These are phyloP conservation scores for Anticlea derivata DNA, from an alignment of 2,888 invertebrate species.

Conservation along the genomic window DNA sequence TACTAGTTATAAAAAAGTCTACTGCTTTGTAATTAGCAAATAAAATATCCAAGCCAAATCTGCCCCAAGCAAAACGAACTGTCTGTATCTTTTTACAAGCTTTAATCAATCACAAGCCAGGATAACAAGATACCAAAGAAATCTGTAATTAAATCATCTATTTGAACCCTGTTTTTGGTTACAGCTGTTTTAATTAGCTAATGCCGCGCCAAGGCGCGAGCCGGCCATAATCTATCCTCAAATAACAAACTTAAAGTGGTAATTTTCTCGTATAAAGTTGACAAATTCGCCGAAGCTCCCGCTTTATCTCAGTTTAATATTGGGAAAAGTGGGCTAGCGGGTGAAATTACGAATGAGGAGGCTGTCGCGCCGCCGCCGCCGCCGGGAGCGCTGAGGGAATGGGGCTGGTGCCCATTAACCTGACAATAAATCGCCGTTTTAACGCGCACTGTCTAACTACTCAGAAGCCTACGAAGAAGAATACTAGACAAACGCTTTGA, in stretches of 20 bases:
- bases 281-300: constrained; percentile 13
- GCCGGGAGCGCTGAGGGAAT: neutral
- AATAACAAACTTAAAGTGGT: constrained; percentile 25
- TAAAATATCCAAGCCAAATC: no score
- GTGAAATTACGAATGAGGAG: constrained; percentile 13
- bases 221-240: constrained; percentile 7
- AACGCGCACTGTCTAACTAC: constrained; percentile 12
- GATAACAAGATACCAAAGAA: no score
- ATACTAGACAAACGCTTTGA: constrained; percentile 19
- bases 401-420: constrained; percentile 16
- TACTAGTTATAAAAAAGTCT: no score
- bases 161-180: no score
- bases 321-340: constrained; percentile 9
- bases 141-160: no score
- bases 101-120: no score
- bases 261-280: constrained; percentile 19
- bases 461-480: constrained; percentile 14
- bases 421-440: constrained; percentile 21
- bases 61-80: no score
- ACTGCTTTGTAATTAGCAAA: no score
- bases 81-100: no score
- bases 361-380: neutral
- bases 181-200: no score
- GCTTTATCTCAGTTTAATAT: constrained; percentile 22
- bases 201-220: no score